phyloP scores from a whole-genome alignment of 2,888 invertebrate species.

The Leptinotarsa peninsularis region DNA sequence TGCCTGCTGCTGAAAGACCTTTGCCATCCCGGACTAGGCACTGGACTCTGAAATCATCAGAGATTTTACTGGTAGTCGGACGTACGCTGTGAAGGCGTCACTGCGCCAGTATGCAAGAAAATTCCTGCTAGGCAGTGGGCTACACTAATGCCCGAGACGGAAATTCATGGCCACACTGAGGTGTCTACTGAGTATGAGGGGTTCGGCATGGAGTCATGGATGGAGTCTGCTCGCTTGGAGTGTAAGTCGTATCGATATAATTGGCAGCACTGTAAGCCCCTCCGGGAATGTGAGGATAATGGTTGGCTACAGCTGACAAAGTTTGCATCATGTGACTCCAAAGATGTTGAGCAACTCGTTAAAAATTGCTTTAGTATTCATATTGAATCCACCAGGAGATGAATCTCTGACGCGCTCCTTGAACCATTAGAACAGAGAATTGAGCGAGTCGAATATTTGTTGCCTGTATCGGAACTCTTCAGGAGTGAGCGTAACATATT shows the following conservation, averaged over 20 bases:
- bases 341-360: slow-evolving; percentile 77
- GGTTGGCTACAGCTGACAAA: slow-evolving; percentile 78
- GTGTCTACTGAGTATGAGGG: slow-evolving; percentile 76
- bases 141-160: slow-evolving; percentile 59
- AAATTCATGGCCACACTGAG: slow-evolving; percentile 72
- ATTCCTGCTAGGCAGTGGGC: slow-evolving; percentile 63
- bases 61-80: slow-evolving; percentile 63
- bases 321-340: slow-evolving; percentile 79
- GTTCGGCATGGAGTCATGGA: slow-evolving; percentile 93
- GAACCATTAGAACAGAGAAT: slow-evolving; percentile 91
- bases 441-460: slow-evolving; percentile 86
- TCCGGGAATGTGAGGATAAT: slow-evolving; percentile 82
- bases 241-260: slow-evolving; percentile 88
- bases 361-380: slow-evolving; percentile 68
- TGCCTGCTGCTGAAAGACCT: slow-evolving; percentile 50
- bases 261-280: slow-evolving; percentile 71
- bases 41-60: slow-evolving; percentile 59
- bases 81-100: slow-evolving; percentile 67
- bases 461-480: slow-evolving; percentile 94
- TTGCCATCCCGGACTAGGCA: slow-evolving; percentile 58
- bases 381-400: slow-evolving; percentile 78
- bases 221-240: slow-evolving; percentile 92
- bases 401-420: slow-evolving; percentile 98
- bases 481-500: slow-evolving; percentile 90
- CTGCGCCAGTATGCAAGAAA: slow-evolving; percentile 72